phyloP scores from a whole-genome alignment of 2,113 vertebrate species.

The Aegotheles bennettii region DNA sequence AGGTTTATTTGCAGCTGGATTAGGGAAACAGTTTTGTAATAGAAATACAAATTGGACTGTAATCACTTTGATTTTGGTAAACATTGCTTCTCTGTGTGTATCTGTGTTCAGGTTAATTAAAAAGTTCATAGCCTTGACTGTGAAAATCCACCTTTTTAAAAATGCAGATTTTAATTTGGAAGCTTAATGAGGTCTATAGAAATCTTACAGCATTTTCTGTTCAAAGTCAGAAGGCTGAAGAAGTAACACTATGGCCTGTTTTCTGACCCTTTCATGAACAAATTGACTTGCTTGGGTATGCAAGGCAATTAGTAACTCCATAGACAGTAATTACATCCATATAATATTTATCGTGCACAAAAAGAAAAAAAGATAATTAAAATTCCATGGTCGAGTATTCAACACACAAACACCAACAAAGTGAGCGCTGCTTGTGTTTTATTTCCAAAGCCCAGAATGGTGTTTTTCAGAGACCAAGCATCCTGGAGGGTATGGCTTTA shows the following conservation, averaged over 20 bases:
- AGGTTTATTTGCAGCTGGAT: neutral
- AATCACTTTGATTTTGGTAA: neutral
- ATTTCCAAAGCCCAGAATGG: neutral
- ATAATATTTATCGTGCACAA: neutral
- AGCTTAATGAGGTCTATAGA: constrained; percentile 16
- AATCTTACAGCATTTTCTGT: neutral
- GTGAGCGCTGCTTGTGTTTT: neutral
- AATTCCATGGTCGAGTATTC: accelerated
- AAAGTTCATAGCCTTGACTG: neutral
- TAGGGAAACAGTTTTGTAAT: neutral
- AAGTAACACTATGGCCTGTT: neutral
- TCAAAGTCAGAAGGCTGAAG: neutral
- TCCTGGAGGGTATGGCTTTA: neutral
- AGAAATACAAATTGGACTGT: neutral
- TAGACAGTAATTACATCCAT: constrained; percentile 21
- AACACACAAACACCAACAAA: neutral
- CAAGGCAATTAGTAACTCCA: constrained; percentile 28
- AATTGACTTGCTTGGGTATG: constrained; percentile 18
- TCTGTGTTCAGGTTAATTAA: neutral
- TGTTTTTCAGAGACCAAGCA: neutral
- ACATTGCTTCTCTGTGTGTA: neutral
- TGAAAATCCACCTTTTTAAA: neutral
- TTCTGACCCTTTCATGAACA: constrained; percentile 30
- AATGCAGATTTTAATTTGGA: neutral
- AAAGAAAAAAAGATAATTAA: neutral